Base-by-base conservation (phyloP, 2,888 invertebrate species). In the Limenitis camilla region DNA sequence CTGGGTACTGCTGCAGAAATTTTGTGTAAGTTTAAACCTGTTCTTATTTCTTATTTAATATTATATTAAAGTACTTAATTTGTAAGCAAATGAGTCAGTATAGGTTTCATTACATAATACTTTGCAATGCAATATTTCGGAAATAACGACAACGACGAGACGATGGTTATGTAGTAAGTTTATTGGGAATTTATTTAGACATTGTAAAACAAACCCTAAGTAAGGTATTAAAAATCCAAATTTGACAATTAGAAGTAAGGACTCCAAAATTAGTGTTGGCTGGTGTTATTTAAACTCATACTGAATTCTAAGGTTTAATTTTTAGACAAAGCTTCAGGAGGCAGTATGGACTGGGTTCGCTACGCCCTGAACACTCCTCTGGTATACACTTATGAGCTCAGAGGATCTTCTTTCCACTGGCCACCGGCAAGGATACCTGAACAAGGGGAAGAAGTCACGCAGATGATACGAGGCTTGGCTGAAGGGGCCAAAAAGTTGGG, bases 361-460 rank as follows among this genome's bases (percentile, higher is more conserved):
- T 82, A 86, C 1, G 74, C 72, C 0, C 76, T 88, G 0, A 88
- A 88, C 0, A 88, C 90, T 0, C 88, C 86, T 0, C 82, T 92
- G 43, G 84, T 90, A 0, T 92, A 89, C 68, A 91, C 91, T 0
- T 90, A 91, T 47, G 93, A 93, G 67, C 82, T 93, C 1, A 84
- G 94, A 4, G 95, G 95, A 45, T 80, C 67, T 0, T 92, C 91
- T 27, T 80, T 84, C 58, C 89, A 90, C 72, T 94, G 94, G 67
- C 94, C 94, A 0, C 78, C 91, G 0, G 76, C 78, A 5, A 89
- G 90, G 67, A 94, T 95, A 56, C 67, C 88, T 36, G 90, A 91
- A 52, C 91, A 91, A 59, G 90, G 90, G 19, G 80, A 90, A 46
- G 93, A 93, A 68, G 89, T 91, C 28, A 85, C 92, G 11, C 90